Conservation (phyloP, 2,888 invertebrate genomes). For the Petrolisthes manimaculis region DNA sequence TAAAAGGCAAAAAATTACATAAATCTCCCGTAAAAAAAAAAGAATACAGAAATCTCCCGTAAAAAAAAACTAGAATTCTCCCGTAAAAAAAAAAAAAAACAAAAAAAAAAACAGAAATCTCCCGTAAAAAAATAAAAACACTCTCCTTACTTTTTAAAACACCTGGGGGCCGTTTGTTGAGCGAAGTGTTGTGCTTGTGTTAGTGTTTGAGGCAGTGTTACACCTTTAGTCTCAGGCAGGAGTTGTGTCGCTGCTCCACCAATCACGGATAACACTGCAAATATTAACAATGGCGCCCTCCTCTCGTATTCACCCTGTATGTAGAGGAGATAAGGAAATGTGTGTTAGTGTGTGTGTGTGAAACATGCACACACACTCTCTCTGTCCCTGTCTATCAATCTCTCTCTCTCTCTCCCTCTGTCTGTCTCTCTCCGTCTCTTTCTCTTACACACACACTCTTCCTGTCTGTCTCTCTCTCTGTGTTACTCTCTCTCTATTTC, state of each 20-base stretch:
- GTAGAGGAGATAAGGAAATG: background rate
- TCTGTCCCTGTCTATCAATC: too few species aligned
- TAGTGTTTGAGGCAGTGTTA: constrained; percentile 60
- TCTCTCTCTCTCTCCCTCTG: too few species aligned
- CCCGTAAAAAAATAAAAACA: too few species aligned
- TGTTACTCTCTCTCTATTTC: background rate
- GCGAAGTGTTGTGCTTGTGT: constrained; percentile 51
- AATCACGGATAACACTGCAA: constrained; percentile 47
- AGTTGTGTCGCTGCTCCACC: constrained; percentile 42
- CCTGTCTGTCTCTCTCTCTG: background rate
- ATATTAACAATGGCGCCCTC: constrained; percentile 56
- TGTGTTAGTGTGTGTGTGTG: background rate
- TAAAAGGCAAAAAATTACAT: too few species aligned
- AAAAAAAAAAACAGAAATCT: too few species aligned
- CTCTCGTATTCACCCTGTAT: constrained; percentile 47
- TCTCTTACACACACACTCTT: too few species aligned
- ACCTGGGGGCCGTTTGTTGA: background rate
- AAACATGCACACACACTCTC: background rate
- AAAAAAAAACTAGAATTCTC: too few species aligned
- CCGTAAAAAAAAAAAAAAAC: too few species aligned
- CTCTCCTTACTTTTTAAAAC: constrained; percentile 4
- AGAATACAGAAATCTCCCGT: too few species aligned
- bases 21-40: too few species aligned
- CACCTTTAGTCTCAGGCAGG: constrained; percentile 62
- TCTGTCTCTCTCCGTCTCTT: background rate